Evolutionary conservation across 2,113 vertebrate species (phyloP).

Genomic region (Leucopternis melanops): DNA sequence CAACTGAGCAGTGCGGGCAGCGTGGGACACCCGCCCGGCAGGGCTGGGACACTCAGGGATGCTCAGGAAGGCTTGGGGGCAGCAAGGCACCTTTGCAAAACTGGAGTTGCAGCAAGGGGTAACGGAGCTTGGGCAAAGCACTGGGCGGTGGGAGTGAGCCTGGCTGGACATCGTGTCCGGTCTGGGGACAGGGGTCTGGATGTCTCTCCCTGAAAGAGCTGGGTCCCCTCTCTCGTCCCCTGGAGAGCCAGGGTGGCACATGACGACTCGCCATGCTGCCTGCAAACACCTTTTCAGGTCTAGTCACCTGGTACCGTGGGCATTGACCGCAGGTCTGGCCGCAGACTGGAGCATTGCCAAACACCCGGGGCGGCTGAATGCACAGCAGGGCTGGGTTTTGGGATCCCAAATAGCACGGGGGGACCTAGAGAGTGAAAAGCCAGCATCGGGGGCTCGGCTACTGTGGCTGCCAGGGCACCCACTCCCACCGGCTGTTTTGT

Average conservation of each 20-base stretch:
- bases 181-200: not conserved
- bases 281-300: not conserved
- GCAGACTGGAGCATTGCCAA: not conserved
- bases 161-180: rapidly evolving
- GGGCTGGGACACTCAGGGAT: not conserved
- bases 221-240: rapidly evolving
- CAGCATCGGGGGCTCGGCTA: not conserved
- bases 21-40: rapidly evolving
- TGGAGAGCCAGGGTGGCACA: rapidly evolving
- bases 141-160: not conserved
- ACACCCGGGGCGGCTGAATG: rapidly evolving
- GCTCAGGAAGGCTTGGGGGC: not conserved
- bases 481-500: not conserved
- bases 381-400: not conserved
- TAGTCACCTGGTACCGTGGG: not conserved
- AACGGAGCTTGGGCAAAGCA: not conserved
- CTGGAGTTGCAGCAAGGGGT: not conserved
- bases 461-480: not conserved
- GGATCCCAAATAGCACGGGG: not conserved
- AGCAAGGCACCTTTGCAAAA: not conserved
- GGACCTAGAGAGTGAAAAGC: not conserved
- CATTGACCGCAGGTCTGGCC: not conserved
- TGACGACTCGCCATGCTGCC: not conserved
- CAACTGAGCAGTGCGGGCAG: rapidly evolving
- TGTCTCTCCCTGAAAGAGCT: not conserved